Base-by-base conservation (phyloP, 1,140 invertebrate genomes). In the Linepithema humile region DNA sequence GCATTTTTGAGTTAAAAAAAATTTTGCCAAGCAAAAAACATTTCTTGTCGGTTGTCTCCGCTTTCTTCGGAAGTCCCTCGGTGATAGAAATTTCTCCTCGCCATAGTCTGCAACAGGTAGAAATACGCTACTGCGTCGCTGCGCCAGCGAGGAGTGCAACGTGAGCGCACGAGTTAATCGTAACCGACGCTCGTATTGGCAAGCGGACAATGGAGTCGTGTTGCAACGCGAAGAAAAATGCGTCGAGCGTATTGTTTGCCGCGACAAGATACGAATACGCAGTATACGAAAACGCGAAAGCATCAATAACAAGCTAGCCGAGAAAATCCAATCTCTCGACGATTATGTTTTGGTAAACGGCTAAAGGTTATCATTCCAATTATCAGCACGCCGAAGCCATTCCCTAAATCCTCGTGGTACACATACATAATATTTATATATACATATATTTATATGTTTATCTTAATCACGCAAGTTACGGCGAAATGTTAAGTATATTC, bases 141-240 rank as follows among this genome's bases (percentile, higher is more conserved):
- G 64, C 62, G 55, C 23, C 32, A 75, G 43, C 35, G n/a, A 40
- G 17, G 53, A 48, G 69, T 80, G 59, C 50, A 82, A 72, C 67
- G 48, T 70, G 69, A 87, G 70, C 69, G 74, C 60, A 29, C 26
- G 69, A n/a, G 20, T 53, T 86, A 77, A 78, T 84, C 70, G 45
- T 57, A 57, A 55, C 40, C 84, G 82, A 82, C 64, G 67, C 80
- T 48, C 23, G 85, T 88, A 91, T 90, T 91, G 91, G 91, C 88
- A 88, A 91, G 90, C 89, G 86, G 88, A 92, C 91, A 92, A 92
- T 92, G 86, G 88, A 86, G 57, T 84, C 82, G 70, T 72, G 84
- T 83, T 50, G 43, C 59, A 4, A 57, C 55, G 60, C 69, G 40
- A 67, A 43, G 85, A 82, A 87, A 73, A 84, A 65, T 72, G 35